A percentile compares a stretch with the other conserved stretches of the same genome.
Conservation (phyloP, 2,113 vertebrate genomes). For the Globicephala melas region DNA sequence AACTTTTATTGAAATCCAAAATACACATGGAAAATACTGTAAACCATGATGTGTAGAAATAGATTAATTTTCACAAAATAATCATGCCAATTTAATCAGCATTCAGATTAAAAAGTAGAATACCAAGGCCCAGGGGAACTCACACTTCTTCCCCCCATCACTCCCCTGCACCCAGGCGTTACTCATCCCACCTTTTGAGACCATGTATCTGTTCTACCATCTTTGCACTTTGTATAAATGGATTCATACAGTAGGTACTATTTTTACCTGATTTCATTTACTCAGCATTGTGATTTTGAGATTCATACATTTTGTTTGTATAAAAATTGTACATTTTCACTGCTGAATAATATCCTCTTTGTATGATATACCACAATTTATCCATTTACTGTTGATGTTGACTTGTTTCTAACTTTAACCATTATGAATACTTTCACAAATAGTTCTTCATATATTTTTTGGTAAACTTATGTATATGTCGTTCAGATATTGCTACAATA, state of each 20-base stretch:
- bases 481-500: background rate
- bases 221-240: background rate
- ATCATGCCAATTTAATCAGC: background rate
- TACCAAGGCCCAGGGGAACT: background rate
- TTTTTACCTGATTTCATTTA: background rate
- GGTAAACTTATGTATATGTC: rapidly evolving
- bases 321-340: background rate
- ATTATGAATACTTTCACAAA: no score
- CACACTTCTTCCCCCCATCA: no score
- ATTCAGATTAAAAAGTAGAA: background rate
- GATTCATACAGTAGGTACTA: rapidly evolving
- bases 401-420: background rate
- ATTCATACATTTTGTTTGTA: background rate
- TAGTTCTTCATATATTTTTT: background rate
- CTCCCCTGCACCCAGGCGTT: rapidly evolving
- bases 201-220: background rate
- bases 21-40: background rate
- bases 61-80: background rate
- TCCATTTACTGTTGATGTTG: no score
- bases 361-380: background rate
- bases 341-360: background rate
- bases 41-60: background rate
- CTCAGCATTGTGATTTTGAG: background rate
- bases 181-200: background rate
- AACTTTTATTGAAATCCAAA: background rate